phyloP scores from a whole-genome alignment of 2,888 invertebrate genomes.

The Laothoe populi region DNA sequence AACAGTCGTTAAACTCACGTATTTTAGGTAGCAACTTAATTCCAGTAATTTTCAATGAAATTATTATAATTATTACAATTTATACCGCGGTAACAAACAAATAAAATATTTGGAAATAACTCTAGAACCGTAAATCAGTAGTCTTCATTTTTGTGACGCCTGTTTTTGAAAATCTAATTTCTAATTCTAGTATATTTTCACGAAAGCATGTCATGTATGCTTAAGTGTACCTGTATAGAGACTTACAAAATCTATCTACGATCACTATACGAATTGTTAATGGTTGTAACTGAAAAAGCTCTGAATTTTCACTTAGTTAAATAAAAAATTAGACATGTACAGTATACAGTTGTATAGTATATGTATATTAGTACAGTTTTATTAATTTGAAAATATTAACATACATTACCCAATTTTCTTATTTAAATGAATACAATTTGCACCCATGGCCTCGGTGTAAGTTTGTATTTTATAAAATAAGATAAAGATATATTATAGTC shows the following conservation, averaged over 20 bases:
- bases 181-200: no score
- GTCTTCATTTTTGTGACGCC: slow-evolving; percentile 41
- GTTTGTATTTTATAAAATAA: background rate
- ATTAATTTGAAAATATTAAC: no score
- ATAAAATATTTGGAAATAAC: slow-evolving; percentile 75
- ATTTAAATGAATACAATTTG: background rate
- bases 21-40: slow-evolving; percentile 85
- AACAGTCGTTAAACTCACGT: slow-evolving; percentile 84
- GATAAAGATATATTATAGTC: background rate
- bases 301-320: no score
- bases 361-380: no score
- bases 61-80: slow-evolving; percentile 83
- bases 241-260: background rate
- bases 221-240: background rate
- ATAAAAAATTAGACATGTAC: no score
- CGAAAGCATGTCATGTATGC: no score
- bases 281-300: no score
- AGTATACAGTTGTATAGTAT: no score
- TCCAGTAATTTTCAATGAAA: slow-evolving; percentile 82
- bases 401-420: background rate
- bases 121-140: slow-evolving; percentile 41
- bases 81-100: slow-evolving; percentile 83
- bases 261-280: no score
- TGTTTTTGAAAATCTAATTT: no score
- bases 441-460: background rate